Conservation (phyloP, 2,113 vertebrate genomes). For the Pleuronectes platessa region DNA sequence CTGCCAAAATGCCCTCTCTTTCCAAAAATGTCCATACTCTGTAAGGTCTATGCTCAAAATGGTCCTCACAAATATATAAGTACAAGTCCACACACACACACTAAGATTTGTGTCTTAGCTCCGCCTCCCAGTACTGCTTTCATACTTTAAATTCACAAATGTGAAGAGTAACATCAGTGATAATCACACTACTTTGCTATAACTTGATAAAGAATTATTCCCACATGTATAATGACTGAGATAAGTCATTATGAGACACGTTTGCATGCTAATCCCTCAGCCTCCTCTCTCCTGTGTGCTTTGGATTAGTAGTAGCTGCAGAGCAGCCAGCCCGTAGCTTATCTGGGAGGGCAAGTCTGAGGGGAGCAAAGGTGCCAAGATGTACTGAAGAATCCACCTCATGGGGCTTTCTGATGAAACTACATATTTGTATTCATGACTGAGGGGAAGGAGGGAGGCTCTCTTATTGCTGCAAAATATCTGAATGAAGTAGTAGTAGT, state of each 20-base stretch:
- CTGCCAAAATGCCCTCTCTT: too few relatives aligned
- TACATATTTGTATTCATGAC: neutral
- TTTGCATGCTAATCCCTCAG: constrained; percentile 50
- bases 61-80: too few relatives aligned
- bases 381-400: constrained; percentile 10
- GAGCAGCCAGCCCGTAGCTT: constrained; percentile 43
- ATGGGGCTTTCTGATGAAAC: constrained; percentile 7
- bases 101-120: too few relatives aligned
- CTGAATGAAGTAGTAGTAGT: constrained; percentile 2
- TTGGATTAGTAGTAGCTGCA: constrained; percentile 50
- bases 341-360: constrained; percentile 20
- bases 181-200: neutral
- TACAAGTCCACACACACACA: neutral
- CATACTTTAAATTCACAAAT: neutral
- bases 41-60: too few relatives aligned
- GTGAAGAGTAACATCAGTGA: neutral
- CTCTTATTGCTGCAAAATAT: neutral
- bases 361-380: constrained; percentile 22
- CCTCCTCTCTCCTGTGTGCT: constrained; percentile 19
- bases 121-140: neutral
- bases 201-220: neutral
- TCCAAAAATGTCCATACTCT: too few relatives aligned
- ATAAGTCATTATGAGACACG: constrained; percentile 17
- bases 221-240: constrained; percentile 16
- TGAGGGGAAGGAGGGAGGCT: neutral